phyloP scores from a whole-genome alignment of 2,113 vertebrate genomes.

The Vanacampus margaritifer region DNA sequence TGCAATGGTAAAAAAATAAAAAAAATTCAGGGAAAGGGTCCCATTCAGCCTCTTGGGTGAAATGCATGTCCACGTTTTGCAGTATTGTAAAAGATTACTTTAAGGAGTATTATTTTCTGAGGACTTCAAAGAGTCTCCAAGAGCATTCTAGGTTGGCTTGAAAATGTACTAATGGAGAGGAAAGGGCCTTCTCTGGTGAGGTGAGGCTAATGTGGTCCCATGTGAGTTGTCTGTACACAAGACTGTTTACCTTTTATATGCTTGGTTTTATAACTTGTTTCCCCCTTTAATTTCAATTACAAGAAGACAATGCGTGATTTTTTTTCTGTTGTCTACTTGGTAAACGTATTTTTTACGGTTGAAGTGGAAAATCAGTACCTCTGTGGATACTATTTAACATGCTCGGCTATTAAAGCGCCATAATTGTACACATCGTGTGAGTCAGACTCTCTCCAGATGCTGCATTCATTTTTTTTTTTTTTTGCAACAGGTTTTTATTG shows the following conservation, averaged over 20 bases:
- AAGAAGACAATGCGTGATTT: conserved; percentile 30
- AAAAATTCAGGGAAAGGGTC: too few species aligned
- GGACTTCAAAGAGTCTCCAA: conserved; percentile 74
- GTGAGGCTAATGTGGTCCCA: conserved; percentile 66
- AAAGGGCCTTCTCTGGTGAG: conserved; percentile 66
- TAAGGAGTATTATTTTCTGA: conserved; percentile 71
- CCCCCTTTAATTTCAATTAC: conserved; percentile 32
- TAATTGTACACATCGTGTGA: conserved; percentile 43
- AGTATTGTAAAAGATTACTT: conserved; percentile 68
- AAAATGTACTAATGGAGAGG: conserved; percentile 75
- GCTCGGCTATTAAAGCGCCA: conserved; percentile 25
- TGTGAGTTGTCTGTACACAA: conserved; percentile 42
- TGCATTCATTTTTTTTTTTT: conserved; percentile 33
- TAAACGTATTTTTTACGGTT: conserved; percentile 44
- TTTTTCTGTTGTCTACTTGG: conserved; percentile 37
- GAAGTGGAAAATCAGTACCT: conserved; percentile 39
- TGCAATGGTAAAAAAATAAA: too few species aligned
- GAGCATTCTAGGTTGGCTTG: conserved; percentile 70
- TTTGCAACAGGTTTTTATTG: conserved; percentile 54
- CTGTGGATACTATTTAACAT: conserved; percentile 33
- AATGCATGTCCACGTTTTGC: conserved; percentile 58
- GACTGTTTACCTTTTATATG: conserved; percentile 44
- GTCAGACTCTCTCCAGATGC: conserved; percentile 51
- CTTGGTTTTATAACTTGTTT: conserved; percentile 32
- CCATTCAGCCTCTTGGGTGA: conserved; percentile 54